phyloP scores from a whole-genome alignment of 1,140 invertebrate genomes.

The Eulimnadia texana region DNA sequence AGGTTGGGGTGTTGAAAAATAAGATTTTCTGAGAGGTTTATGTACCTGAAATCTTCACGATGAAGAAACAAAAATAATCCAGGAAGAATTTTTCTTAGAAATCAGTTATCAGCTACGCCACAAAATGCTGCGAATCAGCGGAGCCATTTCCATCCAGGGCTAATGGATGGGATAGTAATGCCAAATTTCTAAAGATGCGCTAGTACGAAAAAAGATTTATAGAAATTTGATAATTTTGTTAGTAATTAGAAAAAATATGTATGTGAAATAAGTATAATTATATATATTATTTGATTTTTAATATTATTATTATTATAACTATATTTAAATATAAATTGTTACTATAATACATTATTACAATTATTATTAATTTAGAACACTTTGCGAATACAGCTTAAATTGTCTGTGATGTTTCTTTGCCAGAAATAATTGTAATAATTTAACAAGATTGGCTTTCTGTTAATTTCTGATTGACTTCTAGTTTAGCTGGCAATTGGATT shows the following conservation, averaged over 20 bases:
- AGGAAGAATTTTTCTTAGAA: background rate
- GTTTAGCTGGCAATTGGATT: too few species aligned
- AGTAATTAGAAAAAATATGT: background rate
- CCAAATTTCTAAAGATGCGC: background rate
- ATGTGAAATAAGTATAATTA: background rate
- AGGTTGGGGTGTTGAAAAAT: too few species aligned
- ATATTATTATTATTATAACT: background rate
- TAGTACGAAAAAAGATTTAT: background rate
- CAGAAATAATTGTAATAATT: too few species aligned
- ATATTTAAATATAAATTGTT: background rate
- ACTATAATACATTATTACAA: background rate
- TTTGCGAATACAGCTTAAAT: too few species aligned
- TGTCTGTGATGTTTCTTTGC: too few species aligned
- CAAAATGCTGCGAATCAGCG: background rate
- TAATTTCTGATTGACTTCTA: too few species aligned
- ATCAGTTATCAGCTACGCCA: background rate
- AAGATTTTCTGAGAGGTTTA: too few species aligned
- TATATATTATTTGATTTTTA: background rate
- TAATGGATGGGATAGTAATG: background rate
- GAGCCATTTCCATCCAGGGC: background rate
- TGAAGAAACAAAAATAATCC: background rate
- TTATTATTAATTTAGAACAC: background rate
- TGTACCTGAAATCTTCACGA: background rate
- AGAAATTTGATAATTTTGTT: background rate
- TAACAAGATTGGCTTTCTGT: too few species aligned